Evolutionary conservation across 2,888 invertebrate species (phyloP).

Genomic region (Erebia epiphron): DNA sequence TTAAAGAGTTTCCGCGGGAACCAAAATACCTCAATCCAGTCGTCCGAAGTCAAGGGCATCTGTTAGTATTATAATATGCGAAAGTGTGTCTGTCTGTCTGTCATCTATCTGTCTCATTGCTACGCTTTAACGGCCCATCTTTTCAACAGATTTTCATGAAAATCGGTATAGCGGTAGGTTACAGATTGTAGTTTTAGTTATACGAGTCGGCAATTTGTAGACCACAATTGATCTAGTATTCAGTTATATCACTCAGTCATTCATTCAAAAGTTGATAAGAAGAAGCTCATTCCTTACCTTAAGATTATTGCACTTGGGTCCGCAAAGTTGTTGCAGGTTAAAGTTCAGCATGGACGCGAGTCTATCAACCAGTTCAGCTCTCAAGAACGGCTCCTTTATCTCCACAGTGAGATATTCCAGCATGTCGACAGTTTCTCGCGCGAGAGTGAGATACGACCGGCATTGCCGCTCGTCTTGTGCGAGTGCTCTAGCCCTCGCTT

Average conservation of each 20-base stretch:
- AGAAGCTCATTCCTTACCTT: constrained; percentile 75
- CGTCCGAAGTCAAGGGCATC: too few species aligned
- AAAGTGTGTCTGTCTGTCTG: too few species aligned
- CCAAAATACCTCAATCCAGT: too few species aligned
- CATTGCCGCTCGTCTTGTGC: constrained; percentile 92
- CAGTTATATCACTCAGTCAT: background rate
- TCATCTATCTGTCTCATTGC: too few species aligned
- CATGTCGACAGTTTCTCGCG: constrained; percentile 98
- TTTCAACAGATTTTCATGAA: too few species aligned
- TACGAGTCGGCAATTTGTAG: too few species aligned
- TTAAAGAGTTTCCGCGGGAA: too few species aligned
- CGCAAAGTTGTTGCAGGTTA: constrained; percentile 97
- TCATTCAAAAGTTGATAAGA: background rate
- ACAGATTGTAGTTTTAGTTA: too few species aligned
- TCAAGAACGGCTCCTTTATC: constrained; percentile 96
- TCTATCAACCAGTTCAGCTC: constrained; percentile 95
- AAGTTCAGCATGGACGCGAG: constrained; percentile 99
- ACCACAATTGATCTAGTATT: too few species aligned
- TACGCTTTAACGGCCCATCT: too few species aligned
- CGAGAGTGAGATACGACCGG: constrained; percentile 93
- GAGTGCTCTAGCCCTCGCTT: constrained; percentile 89
- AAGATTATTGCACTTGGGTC: constrained; percentile 96
- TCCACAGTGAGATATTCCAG: constrained; percentile 97
- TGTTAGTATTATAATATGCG: too few species aligned
- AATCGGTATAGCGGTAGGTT: too few species aligned